Evolutionary conservation across 2,113 vertebrate genomes (phyloP).

Genomic region (Eudyptes chrysolophus): DNA sequence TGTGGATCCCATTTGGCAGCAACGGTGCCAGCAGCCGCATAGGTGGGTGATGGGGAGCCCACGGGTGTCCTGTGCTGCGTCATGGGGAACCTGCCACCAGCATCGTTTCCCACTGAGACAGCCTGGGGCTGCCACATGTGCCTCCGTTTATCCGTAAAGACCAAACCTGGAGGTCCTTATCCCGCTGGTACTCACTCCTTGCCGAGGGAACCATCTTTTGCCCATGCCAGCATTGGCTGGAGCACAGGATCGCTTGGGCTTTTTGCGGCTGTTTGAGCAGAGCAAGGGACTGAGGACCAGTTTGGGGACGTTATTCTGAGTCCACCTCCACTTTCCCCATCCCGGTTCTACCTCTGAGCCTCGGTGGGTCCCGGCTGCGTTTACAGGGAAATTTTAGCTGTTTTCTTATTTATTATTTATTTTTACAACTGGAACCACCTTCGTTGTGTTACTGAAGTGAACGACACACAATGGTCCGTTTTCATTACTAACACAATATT

Average conservation of each 20-base stretch:
- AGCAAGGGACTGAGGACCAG: not conserved
- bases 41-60: not conserved
- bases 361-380: not conserved
- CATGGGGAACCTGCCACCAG: not conserved
- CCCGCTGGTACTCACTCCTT: not conserved
- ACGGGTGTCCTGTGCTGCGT: not conserved
- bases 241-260: not conserved
- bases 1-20: not conserved
- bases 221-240: not conserved
- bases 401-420: constrained; percentile 74
- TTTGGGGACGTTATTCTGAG: not conserved
- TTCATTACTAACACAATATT: not conserved
- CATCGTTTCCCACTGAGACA: not conserved
- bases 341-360: constrained; percentile 26
- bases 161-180: not conserved
- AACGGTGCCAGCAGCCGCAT: accelerated
- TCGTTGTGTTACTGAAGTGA: not conserved
- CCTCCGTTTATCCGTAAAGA: not conserved
- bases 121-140: not conserved
- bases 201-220: not conserved
- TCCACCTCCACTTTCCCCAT: not conserved
- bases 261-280: not conserved
- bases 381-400: constrained; percentile 5
- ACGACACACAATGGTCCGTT: not conserved
- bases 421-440: constrained; percentile 67